Base-by-base conservation (phyloP, 1,140 invertebrate genomes). In the Papilio helenus region DNA sequence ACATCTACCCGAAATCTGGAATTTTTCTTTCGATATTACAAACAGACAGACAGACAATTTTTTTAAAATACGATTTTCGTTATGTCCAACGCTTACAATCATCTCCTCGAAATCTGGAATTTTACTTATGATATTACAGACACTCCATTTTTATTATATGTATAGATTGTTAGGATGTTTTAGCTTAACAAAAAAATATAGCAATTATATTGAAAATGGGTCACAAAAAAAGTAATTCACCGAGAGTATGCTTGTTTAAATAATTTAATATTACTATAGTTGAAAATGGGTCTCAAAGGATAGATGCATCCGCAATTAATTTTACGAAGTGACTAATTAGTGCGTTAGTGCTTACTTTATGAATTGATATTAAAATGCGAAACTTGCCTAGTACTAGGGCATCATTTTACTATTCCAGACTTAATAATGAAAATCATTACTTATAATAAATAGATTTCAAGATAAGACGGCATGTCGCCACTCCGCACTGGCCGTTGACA, bases 361-460 rank as follows among this genome's bases (percentile, higher is more conserved):
- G 72, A 26, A 46, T 73, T 73, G 44, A 46, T 73, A 73, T 76
- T 49, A 77, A 76, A 77, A 77, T 23, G 26, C 20, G n/a, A 42
- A 65, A 44, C 18, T 77, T 65, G 23, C 34, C 55, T 65, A 16
- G 44, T 46, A 16, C 44, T 46, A 44, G 51, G 34, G 34, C 76
- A 77, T 77, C 76, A 49, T 83, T 85, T 79, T 46, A 51, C 51
- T 76, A 72, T 79, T 76, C 51, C 65, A 80, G 72, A 44, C 82
- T 73, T 81, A 83, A 83, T 83, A 86, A 72, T 84, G 82, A 86
- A 84, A 87, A 82, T 86, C 83, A 85, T 86, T 86, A 82, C 80
- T 86, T 79, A 85, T 86, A 86, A 89, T 87, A 85, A 86, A 88
- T 86, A 87, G 87, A 84, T 89, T 87, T 87, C 78, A 79, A 85